Percentiles rank a stretch among this genome's conserved stretches.
phyloP scores from a whole-genome alignment of 2,797 vertebrate species.

The Pantherophis alleghaniensis region DNA sequence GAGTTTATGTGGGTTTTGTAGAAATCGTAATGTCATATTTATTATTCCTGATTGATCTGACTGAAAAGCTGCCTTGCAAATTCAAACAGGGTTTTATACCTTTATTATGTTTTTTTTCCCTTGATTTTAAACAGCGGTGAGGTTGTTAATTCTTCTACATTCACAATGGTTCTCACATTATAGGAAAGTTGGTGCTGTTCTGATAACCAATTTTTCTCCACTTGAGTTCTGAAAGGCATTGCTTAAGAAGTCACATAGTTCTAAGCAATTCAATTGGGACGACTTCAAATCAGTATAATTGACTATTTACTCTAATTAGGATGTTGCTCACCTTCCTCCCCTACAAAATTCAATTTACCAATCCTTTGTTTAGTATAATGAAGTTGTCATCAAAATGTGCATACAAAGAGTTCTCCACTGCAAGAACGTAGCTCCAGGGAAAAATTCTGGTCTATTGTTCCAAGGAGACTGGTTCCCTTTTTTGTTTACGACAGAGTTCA shows the following conservation, averaged over 20 bases:
- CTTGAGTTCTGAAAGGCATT: background rate
- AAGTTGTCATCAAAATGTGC: background rate
- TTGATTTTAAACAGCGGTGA: background rate
- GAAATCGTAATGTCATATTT: background rate
- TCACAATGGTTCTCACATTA: background rate
- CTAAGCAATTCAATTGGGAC: background rate
- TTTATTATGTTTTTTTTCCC: background rate
- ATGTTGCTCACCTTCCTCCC: background rate
- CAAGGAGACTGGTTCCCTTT: background rate
- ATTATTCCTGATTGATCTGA: slow-evolving; percentile 1
- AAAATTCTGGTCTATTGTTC: background rate
- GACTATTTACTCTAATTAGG: background rate
- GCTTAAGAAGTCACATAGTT: background rate
- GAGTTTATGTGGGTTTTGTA: slow-evolving; percentile 19
- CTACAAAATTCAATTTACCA: background rate
- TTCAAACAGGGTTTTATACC: background rate
- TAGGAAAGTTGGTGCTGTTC: background rate
- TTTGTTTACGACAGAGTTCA: background rate
- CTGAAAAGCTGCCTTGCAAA: slow-evolving; percentile 6
- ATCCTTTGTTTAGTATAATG: background rate
- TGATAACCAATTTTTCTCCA: background rate
- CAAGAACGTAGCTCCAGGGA: background rate
- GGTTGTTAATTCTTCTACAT: background rate
- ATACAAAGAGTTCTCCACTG: background rate
- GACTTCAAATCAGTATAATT: background rate